These are phyloP conservation scores for Guaruba guarouba DNA, from an alignment of 2,113 vertebrate species.

Conservation along the genomic window DNA sequence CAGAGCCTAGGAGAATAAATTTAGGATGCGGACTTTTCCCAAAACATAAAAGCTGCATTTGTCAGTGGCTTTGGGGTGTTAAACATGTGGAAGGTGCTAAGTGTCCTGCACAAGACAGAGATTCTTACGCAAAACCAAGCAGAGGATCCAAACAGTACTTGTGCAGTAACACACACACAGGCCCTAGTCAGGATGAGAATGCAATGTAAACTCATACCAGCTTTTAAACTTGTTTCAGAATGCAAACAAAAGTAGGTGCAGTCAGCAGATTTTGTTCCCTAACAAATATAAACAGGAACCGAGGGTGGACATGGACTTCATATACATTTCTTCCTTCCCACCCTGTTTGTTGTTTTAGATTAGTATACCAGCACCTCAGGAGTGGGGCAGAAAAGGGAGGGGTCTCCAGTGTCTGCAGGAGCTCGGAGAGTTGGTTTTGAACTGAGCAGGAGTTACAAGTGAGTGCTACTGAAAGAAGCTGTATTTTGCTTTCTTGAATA, in stretches of 20 bases:
- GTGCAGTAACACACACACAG: background rate
- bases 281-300: background rate
- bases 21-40: background rate
- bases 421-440: background rate
- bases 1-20: background rate
- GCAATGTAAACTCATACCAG: background rate
- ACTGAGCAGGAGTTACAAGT: background rate
- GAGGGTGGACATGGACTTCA: background rate
- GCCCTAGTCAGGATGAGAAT: background rate
- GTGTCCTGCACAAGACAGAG: background rate
- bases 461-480: background rate
- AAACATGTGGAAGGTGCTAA: background rate
- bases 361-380: background rate
- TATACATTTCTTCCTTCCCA: background rate
- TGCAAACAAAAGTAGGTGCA: background rate
- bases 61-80: background rate
- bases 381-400: background rate
- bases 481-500: conserved; percentile 8
- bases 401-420: background rate
- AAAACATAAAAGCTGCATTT: background rate
- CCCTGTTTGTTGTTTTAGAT: background rate
- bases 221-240: background rate
- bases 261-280: background rate
- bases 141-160: background rate
- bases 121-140: background rate